Conservation (phyloP, 2,888 invertebrate genomes). For the Drosophila picticornis region DNA sequence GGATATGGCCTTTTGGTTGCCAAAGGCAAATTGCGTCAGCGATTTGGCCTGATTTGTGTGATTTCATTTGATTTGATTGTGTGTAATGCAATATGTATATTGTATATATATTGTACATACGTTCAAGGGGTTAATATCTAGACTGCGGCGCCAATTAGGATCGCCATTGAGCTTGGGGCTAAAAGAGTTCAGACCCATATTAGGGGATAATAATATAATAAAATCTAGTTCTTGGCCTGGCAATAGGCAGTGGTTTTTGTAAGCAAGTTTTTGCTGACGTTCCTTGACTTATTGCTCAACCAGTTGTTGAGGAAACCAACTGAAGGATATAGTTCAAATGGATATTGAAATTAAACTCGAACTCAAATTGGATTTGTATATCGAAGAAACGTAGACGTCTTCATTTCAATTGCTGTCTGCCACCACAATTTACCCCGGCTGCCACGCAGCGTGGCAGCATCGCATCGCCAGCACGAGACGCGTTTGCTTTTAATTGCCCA, state of each 20-base stretch:
- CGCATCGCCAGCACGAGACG: slow-evolving; percentile 26
- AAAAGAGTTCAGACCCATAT: not conserved
- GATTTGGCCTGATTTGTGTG: slow-evolving; percentile 77
- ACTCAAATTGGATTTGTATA: not conserved
- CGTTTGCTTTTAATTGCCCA: slow-evolving; percentile 62
- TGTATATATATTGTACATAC: not conserved
- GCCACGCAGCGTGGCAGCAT: slow-evolving; percentile 5
- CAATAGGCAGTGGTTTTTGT: not conserved
- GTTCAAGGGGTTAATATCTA: not conserved
- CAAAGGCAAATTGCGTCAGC: slow-evolving; percentile 69
- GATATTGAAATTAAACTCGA: not conserved
- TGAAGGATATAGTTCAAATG: not conserved
- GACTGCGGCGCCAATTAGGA: slow-evolving; percentile 25
- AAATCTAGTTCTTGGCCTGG: not conserved
- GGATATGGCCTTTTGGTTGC: slow-evolving; percentile 32
- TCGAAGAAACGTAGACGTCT: slow-evolving; percentile 54
- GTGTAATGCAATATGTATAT: slow-evolving; percentile 51
- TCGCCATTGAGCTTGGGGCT: not conserved
- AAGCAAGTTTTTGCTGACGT: not conserved
- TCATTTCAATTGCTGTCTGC: slow-evolving; percentile 50
- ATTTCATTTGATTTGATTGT: slow-evolving; percentile 74
- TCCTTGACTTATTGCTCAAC: not conserved
- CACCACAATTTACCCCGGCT: slow-evolving; percentile 6
- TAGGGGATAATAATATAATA: not conserved
- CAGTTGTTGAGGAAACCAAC: not conserved